Evolutionary conservation across 2,888 invertebrate species (phyloP).

Genomic region (Plutella xylostella): DNA sequence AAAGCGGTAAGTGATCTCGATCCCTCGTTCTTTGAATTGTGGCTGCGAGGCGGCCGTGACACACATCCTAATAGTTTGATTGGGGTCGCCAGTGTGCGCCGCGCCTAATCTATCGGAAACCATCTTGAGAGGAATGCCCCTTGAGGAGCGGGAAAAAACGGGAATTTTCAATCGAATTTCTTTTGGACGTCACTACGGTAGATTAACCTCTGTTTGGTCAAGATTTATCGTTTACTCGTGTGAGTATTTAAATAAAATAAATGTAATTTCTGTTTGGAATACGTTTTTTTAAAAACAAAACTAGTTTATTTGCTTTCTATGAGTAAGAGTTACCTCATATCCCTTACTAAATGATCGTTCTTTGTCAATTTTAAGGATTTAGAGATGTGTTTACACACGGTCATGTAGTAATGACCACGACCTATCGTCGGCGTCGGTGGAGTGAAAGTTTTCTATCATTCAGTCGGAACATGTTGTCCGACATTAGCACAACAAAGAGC

Average conservation of each 20-base stretch:
- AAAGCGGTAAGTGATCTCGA: constrained; percentile 10
- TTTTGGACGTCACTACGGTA: constrained; percentile 45
- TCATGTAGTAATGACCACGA: too few relatives aligned
- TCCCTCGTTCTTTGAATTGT: constrained; percentile 39
- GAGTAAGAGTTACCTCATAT: too few relatives aligned
- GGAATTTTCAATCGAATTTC: constrained; percentile 59
- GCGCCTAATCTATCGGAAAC: constrained; percentile 46
- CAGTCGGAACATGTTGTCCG: too few relatives aligned
- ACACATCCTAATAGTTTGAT: constrained; percentile 60
- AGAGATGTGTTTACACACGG: too few relatives aligned
- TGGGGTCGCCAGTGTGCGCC: constrained; percentile 20
- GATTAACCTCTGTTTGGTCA: constrained; percentile 39
- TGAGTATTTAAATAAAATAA: constrained; percentile 5
- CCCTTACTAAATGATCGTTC: too few relatives aligned
- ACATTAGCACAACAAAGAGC: constrained; percentile 63
- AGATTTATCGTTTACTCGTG: constrained; percentile 20
- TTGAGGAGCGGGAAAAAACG: constrained; percentile 28
- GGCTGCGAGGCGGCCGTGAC: constrained; percentile 37
- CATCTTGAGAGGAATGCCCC: constrained; percentile 42
- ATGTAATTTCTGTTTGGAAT: background rate
- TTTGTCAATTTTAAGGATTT: too few relatives aligned
- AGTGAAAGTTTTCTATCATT: too few relatives aligned
- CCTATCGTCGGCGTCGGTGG: too few relatives aligned
- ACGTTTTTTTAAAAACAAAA: too few relatives aligned
- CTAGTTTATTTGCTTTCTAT: too few relatives aligned